phyloP scores from a whole-genome alignment of 1,140 invertebrate genomes.

The Rhynchophorus ferrugineus region DNA sequence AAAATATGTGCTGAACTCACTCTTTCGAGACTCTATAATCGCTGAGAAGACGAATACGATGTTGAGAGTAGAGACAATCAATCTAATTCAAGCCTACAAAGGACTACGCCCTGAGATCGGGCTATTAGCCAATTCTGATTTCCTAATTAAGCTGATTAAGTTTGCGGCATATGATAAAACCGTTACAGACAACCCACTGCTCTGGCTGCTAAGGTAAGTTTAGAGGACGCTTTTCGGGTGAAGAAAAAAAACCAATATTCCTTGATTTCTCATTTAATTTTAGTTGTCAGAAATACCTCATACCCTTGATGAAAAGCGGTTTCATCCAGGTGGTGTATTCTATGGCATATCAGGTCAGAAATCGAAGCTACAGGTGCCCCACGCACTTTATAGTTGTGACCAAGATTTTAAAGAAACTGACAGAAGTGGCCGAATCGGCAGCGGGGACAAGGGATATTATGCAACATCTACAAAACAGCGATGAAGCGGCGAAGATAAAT shows the following conservation, averaged over 20 bases:
- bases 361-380: conserved; percentile 27
- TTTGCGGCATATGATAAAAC: too few species aligned
- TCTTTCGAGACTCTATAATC: too few species aligned
- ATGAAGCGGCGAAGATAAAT: conserved; percentile 42
- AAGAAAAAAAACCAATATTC: too few species aligned
- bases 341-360: conserved; percentile 24
- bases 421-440: conserved; percentile 44
- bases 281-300: conserved; percentile 31
- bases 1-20: too few species aligned
- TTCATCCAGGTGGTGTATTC: conserved; percentile 29
- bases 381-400: conserved; percentile 39
- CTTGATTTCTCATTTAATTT: conserved; percentile 8
- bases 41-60: too few species aligned
- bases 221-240: too few species aligned
- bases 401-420: conserved; percentile 42
- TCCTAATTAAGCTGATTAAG: too few species aligned
- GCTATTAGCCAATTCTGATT: too few species aligned
- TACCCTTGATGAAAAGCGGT: conserved; percentile 33
- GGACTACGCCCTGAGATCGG: too few species aligned
- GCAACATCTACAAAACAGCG: conserved; percentile 44
- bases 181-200: too few species aligned
- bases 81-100: too few species aligned
- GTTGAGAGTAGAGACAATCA: too few species aligned
- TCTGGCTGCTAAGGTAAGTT: neutral
- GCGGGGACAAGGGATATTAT: conserved; percentile 49